Evolutionary conservation across 2,113 vertebrate species (phyloP).

Genomic region (Arvicanthis niloticus): DNA sequence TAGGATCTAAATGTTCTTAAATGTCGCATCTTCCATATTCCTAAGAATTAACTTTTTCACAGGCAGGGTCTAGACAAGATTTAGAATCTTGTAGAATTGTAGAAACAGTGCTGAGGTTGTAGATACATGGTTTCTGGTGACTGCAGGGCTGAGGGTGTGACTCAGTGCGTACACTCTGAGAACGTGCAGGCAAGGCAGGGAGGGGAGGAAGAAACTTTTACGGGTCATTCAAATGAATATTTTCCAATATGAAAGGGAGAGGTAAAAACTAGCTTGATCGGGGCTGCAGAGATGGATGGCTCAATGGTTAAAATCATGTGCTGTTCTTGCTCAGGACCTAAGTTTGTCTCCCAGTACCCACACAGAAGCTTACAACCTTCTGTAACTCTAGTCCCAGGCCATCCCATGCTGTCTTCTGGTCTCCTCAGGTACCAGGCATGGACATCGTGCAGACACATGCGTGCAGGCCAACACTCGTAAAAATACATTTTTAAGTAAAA

Average conservation of each 20-base stretch:
- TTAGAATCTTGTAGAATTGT: not conserved
- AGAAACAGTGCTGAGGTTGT: not conserved
- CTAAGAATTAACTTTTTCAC: not conserved
- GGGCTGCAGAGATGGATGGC: not conserved
- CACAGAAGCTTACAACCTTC: too few relatives aligned
- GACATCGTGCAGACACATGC: not conserved
- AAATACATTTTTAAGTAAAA: not conserved
- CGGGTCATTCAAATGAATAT: not conserved
- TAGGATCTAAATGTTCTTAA: not conserved
- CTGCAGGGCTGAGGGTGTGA: too few relatives aligned
- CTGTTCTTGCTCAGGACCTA: not conserved
- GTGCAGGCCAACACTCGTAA: not conserved
- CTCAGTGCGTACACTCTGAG: not conserved
- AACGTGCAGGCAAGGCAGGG: not conserved
- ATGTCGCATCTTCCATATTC: not conserved
- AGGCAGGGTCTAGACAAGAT: not conserved
- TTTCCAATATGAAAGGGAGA: not conserved
- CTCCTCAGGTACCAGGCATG: not conserved
- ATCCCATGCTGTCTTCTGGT: not conserved
- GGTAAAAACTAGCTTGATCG: slow-evolving; percentile 3
- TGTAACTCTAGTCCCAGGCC: not conserved
- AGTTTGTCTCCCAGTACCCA: not conserved
- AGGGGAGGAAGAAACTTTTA: not conserved
- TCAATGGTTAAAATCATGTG: not conserved
- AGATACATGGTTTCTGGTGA: not conserved